Percentiles rank a stretch among this genome's conserved stretches.
These are phyloP conservation scores for Brenthis hecate DNA, from an alignment of 2,888 invertebrate genomes.

Conservation along the genomic window DNA sequence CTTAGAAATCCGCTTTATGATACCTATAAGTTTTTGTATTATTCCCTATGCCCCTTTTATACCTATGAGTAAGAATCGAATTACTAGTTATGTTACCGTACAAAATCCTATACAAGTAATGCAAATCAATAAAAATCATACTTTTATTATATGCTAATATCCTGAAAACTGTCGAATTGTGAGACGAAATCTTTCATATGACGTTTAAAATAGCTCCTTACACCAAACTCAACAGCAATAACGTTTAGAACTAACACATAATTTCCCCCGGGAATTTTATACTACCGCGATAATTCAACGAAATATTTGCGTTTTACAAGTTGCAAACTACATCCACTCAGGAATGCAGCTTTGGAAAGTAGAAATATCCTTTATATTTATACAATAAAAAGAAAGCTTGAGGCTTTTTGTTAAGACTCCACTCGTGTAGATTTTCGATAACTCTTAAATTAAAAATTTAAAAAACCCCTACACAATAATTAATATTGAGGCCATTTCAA, in stretches of 20 bases:
- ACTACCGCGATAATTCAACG: constrained; percentile 37
- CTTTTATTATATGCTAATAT: background rate
- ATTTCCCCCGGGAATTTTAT: constrained; percentile 43
- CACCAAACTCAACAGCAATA: constrained; percentile 10
- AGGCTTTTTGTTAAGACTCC: background rate
- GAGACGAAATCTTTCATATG: background rate
- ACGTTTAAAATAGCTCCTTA: background rate
- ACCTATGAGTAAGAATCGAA: too few species aligned
- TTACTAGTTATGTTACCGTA: too few species aligned
- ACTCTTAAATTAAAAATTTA: too few species aligned
- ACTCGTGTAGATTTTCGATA: background rate
- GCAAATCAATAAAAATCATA: too few species aligned
- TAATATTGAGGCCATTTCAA: too few species aligned
- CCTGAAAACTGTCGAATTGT: background rate
- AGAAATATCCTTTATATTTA: background rate
- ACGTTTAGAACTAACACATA: constrained; percentile 30
- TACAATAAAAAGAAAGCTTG: too few species aligned
- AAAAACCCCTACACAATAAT: too few species aligned
- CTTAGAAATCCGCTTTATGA: too few species aligned
- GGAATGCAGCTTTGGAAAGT: constrained; percentile 1
- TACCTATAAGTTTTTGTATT: too few species aligned
- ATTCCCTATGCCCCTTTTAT: too few species aligned
- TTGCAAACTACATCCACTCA: constrained; percentile 9
- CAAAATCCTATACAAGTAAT: too few species aligned
- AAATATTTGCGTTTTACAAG: constrained; percentile 39